phyloP scores from a whole-genome alignment of 1,140 invertebrate genomes.

The Neodiprion virginianus region DNA sequence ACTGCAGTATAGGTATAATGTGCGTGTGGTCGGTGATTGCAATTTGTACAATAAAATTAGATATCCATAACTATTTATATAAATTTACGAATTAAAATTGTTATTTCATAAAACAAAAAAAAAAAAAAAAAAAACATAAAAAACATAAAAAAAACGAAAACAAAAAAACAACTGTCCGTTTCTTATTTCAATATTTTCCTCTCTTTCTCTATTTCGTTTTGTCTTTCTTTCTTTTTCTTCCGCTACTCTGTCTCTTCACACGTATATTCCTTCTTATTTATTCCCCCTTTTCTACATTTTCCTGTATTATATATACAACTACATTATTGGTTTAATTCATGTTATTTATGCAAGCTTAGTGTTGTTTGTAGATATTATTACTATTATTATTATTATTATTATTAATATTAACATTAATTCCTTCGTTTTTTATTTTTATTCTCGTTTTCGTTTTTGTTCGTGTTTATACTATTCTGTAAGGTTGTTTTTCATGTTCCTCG shows the following conservation, averaged over 20 bases:
- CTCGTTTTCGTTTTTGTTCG: no score
- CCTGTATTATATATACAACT: no score
- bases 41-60: constrained; percentile 25
- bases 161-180: background rate
- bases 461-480: no score
- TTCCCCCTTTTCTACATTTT: background rate
- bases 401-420: no score
- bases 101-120: background rate
- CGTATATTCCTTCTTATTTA: constrained; percentile 7
- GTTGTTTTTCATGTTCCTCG: no score
- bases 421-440: no score
- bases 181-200: background rate
- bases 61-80: background rate
- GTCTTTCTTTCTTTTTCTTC: constrained; percentile 17
- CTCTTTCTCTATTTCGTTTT: background rate
- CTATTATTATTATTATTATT: no score
- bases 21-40: constrained; percentile 29
- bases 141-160: background rate
- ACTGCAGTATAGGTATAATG: background rate
- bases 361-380: no score
- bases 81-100: constrained; percentile 3
- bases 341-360: no score
- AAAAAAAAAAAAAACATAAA: background rate
- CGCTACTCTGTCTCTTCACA: background rate
- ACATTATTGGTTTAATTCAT: no score